These are phyloP conservation scores for Panzeria rudis DNA, from an alignment of 2,888 invertebrate genomes.

Conservation along the genomic window DNA sequence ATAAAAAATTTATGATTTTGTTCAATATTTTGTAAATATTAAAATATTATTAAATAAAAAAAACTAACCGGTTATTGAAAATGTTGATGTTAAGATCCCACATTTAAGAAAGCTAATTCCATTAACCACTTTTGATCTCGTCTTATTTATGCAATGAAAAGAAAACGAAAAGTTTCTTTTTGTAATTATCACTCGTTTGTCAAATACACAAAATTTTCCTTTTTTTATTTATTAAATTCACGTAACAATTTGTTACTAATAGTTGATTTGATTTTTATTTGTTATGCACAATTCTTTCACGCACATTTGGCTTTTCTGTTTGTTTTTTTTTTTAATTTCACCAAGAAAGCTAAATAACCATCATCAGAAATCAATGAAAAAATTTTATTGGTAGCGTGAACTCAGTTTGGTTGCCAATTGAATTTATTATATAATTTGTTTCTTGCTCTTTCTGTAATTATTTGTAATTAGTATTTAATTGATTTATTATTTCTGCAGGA, in stretches of 20 bases:
- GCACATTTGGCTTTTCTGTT: slow-evolving; percentile 53
- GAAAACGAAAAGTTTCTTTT: slow-evolving; percentile 58
- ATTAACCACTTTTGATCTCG: slow-evolving; percentile 41
- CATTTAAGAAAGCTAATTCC: slow-evolving; percentile 7
- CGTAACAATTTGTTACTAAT: slow-evolving; percentile 48
- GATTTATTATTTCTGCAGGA: slow-evolving; percentile 11
- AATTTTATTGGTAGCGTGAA: slow-evolving; percentile 32
- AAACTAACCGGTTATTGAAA: slow-evolving; percentile 30
- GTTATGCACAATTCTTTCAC: slow-evolving; percentile 41
- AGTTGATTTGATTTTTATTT: slow-evolving; percentile 10
- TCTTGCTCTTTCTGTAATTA: slow-evolving; percentile 33
- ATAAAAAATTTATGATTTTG: no score
- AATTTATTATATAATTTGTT: slow-evolving; percentile 66
- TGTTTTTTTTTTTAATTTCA: slow-evolving; percentile 48
- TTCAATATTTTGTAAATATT: background rate
- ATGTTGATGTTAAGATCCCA: slow-evolving; percentile 12
- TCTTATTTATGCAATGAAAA: slow-evolving; percentile 25
- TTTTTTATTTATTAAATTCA: slow-evolving; percentile 60
- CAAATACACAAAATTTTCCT: slow-evolving; percentile 10
- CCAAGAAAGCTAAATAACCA: slow-evolving; percentile 55
- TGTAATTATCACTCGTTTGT: slow-evolving; percentile 62
- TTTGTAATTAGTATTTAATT: slow-evolving; percentile 24
- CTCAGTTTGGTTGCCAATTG: slow-evolving; percentile 64
- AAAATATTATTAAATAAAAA: slow-evolving; percentile 8
- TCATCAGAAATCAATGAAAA: slow-evolving; percentile 46